A percentile compares a stretch with the other conserved stretches of the same genome.
Conservation (phyloP, 2,888 invertebrate species). For the Sarcophaga subvicina region DNA sequence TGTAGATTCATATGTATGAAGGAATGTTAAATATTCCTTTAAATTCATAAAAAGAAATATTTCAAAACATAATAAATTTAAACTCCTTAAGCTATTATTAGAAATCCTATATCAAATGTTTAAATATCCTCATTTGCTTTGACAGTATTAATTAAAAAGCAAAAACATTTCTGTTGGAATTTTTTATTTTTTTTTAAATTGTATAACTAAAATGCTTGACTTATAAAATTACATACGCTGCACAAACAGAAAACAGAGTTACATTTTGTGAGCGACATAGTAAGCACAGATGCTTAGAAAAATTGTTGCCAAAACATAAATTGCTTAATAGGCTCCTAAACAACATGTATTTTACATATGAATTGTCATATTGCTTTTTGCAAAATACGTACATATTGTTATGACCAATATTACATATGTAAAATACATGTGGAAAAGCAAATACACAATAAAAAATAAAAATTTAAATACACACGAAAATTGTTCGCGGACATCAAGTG, state of each 20-base stretch:
- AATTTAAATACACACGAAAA: too few species aligned
- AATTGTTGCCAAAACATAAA: too few species aligned
- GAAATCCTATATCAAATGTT: not conserved
- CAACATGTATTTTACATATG: too few species aligned
- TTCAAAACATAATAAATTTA: not conserved
- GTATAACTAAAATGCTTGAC: not conserved
- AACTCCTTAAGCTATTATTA: not conserved
- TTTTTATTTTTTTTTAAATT: too few species aligned
- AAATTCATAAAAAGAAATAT: not conserved
- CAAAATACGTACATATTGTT: too few species aligned
- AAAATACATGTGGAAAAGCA: too few species aligned
- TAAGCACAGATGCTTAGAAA: too few species aligned
- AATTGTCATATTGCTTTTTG: too few species aligned
- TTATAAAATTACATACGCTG: not conserved
- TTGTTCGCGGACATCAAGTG: too few species aligned
- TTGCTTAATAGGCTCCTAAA: too few species aligned
- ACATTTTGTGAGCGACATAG: not conserved
- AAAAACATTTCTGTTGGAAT: not conserved
- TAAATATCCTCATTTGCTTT: constrained; percentile 1
- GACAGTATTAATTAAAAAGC: constrained; percentile 43
- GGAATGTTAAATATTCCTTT: constrained; percentile 40
- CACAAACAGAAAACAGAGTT: not conserved
- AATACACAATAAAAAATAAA: too few species aligned
- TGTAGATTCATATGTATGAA: not conserved
- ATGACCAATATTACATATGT: too few species aligned